phyloP scores from a whole-genome alignment of 2,797 vertebrate genomes.

The Lacerta agilis region DNA sequence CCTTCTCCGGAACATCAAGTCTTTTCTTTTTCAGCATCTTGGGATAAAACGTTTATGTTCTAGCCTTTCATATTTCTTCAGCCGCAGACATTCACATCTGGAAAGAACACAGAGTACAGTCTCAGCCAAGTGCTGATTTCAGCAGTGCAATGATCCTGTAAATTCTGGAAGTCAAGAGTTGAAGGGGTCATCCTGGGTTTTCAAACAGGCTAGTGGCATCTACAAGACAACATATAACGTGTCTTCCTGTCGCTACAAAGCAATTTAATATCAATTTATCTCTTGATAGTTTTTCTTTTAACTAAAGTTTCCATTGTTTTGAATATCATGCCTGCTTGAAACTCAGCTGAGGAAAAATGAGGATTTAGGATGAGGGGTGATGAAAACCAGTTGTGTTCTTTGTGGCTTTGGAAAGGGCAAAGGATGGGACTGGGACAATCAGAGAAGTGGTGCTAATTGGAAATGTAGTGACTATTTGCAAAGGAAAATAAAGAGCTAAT shows the following conservation, averaged over 20 bases:
- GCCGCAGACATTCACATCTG: not conserved
- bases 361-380: not conserved
- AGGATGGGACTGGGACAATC: not conserved
- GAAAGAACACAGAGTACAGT: not conserved
- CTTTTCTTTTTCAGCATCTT: not conserved
- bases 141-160: not conserved
- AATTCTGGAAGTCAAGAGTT: not conserved
- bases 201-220: not conserved
- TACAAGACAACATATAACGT: not conserved
- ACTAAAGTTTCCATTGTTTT: not conserved
- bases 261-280: not conserved
- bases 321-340: not conserved
- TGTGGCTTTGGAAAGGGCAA: not conserved
- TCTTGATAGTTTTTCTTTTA: not conserved
- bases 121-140: not conserved
- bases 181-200: not conserved
- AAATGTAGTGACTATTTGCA: not conserved
- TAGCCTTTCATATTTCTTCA: not conserved
- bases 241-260: not conserved
- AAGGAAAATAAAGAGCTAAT: not conserved
- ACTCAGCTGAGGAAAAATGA: not conserved
- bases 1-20: not conserved
- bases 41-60: not conserved
- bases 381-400: not conserved
- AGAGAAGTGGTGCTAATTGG: not conserved